Conservation (phyloP, 2,797 vertebrate genomes). For the Telmatherina bonti region DNA sequence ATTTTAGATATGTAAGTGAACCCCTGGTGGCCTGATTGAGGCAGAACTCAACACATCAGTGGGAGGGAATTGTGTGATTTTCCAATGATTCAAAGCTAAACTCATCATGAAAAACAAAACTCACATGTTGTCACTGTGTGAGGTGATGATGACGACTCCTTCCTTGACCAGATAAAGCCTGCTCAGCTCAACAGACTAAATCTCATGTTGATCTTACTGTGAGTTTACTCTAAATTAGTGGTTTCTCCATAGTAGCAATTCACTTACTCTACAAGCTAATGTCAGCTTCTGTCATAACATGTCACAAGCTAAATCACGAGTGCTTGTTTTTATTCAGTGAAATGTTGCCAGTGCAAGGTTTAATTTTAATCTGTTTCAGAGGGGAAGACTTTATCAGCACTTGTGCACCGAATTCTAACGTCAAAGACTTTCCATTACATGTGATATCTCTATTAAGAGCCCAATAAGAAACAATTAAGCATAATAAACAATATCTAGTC, state of each 20-base stretch:
- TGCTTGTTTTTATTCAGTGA: slow-evolving; percentile 2
- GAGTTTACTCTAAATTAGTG: background rate
- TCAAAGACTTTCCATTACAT: background rate
- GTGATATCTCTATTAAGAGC: background rate
- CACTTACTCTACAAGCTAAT: background rate
- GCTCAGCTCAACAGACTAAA: slow-evolving; percentile 1
- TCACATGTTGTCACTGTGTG: slow-evolving; percentile 5
- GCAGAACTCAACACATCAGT: background rate
- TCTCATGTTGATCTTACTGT: background rate
- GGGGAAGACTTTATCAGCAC: slow-evolving; percentile 28
- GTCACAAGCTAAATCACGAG: background rate
- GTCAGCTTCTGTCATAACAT: background rate
- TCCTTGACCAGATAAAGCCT: slow-evolving; percentile 9
- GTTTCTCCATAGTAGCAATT: background rate
- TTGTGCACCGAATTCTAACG: background rate
- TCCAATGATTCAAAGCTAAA: slow-evolving; percentile 3
- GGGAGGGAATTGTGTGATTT: slow-evolving; percentile 14
- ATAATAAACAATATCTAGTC: slow-evolving; percentile 1
- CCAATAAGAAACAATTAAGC: background rate
- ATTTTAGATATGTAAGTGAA: background rate
- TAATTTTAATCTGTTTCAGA: slow-evolving; percentile 27
- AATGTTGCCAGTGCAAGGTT: slow-evolving; percentile 12
- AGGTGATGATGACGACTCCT: slow-evolving; percentile 5
- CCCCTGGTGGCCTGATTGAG: background rate
- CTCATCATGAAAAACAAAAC: background rate